Conservation (phyloP, 2,113 vertebrate species). For the Gasterosteus nipponicus region DNA sequence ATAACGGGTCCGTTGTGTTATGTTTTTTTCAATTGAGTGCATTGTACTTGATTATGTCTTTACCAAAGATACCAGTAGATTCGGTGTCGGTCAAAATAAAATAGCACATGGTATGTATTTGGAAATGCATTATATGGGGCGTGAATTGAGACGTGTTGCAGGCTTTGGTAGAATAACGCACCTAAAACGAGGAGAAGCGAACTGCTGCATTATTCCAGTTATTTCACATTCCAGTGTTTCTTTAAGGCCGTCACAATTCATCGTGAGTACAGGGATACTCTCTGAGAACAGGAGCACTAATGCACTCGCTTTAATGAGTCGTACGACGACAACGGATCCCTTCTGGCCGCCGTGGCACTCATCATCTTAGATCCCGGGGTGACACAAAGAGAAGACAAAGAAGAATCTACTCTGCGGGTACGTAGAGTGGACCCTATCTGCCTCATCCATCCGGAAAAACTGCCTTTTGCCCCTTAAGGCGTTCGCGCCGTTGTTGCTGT, state of each 20-base stretch:
- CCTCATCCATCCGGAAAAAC: neutral
- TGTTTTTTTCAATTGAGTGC: too few species aligned
- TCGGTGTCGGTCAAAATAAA: too few species aligned
- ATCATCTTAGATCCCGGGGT: neutral
- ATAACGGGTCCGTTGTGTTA: too few species aligned
- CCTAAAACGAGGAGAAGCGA: too few species aligned
- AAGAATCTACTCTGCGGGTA: neutral
- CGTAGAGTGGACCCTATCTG: too few species aligned
- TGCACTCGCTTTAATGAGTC: neutral
- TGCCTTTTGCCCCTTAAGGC: neutral
- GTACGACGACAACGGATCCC: neutral
- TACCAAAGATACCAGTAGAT: too few species aligned
- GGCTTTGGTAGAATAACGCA: too few species aligned
- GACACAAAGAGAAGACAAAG: neutral
- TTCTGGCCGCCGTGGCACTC: neutral
- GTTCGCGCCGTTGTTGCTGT: too few species aligned
- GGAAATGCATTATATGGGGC: too few species aligned
- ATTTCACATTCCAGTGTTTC: neutral
- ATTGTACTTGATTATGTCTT: too few species aligned
- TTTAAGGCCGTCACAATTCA: neutral
- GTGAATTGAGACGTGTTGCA: too few species aligned
- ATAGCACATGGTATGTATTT: too few species aligned
- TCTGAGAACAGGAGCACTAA: neutral
- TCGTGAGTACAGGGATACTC: neutral
- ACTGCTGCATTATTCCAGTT: neutral